phyloP scores from a whole-genome alignment of 2,113 vertebrate genomes.

The Forbesichthys papilliferus region DNA sequence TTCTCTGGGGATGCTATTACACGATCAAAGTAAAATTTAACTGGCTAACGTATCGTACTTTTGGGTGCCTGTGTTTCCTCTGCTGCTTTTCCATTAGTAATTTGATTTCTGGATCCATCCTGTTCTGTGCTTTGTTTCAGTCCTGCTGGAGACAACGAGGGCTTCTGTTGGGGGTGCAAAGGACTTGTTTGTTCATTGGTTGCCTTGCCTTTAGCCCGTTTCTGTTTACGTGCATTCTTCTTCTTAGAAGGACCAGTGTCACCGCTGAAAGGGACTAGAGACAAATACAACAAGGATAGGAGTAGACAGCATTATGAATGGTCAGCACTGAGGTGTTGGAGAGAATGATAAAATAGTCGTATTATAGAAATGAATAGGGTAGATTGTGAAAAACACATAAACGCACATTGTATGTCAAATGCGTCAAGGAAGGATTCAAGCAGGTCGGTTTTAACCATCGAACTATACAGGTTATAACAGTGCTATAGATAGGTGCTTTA shows the following conservation, averaged over 20 bases:
- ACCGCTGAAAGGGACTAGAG: constrained; percentile 57
- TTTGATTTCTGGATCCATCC: constrained; percentile 14
- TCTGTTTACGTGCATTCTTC: constrained; percentile 77
- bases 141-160: neutral
- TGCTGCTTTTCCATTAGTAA: constrained; percentile 28
- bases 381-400: too few species aligned
- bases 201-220: constrained; percentile 52
- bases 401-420: too few species aligned
- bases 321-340: too few species aligned
- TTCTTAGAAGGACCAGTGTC: constrained; percentile 67
- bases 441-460: too few species aligned
- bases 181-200: constrained; percentile 20
- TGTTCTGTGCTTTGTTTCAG: constrained; percentile 28
- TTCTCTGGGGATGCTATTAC: too few species aligned
- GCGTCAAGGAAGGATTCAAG: too few species aligned
- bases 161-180: constrained; percentile 40
- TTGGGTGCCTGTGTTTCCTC: constrained; percentile 9
- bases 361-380: too few species aligned
- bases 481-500: too few species aligned
- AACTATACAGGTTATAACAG: too few species aligned
- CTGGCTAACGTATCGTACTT: constrained; percentile 42
- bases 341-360: too few species aligned
- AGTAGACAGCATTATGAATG: neutral
- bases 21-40: neutral
- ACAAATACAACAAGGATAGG: constrained; percentile 1